phyloP scores from a whole-genome alignment of 2,888 invertebrate species.

The Vandiemenella viatica region DNA sequence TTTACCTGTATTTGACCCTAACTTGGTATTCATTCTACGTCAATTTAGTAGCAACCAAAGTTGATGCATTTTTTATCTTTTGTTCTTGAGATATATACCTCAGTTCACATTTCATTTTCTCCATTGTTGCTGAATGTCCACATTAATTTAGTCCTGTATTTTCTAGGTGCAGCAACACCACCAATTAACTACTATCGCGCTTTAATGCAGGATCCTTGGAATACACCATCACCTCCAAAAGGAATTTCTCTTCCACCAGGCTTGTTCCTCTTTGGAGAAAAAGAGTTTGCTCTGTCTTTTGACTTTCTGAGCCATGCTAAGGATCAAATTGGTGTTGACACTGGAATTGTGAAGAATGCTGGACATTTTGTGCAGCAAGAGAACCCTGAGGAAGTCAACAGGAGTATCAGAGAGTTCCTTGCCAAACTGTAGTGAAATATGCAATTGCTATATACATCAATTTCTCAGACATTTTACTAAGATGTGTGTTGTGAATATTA shows the following conservation, averaged over 20 bases:
- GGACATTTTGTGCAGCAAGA: slow-evolving; percentile 42
- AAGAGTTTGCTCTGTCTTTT: slow-evolving; percentile 29
- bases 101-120: neutral
- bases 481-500: no score
- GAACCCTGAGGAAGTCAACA: slow-evolving; percentile 36
- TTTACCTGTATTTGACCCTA: no score
- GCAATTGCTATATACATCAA: no score
- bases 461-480: no score
- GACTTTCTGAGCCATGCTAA: slow-evolving; percentile 26
- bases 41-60: neutral
- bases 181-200: slow-evolving; percentile 43
- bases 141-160: no score
- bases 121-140: neutral
- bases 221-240: slow-evolving; percentile 24
- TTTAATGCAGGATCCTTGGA: slow-evolving; percentile 19
- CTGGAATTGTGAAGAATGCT: slow-evolving; percentile 30
- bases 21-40: no score
- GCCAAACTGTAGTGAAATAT: slow-evolving; percentile 4
- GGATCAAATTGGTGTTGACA: no score
- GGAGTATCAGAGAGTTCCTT: slow-evolving; percentile 33
- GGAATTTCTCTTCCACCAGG: slow-evolving; percentile 26
- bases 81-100: neutral
- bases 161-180: slow-evolving; percentile 36
- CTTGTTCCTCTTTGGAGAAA: slow-evolving; percentile 30
- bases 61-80: neutral